Evolutionary conservation across 2,888 invertebrate species (phyloP).

Genomic region (Hemithea aestivaria): DNA sequence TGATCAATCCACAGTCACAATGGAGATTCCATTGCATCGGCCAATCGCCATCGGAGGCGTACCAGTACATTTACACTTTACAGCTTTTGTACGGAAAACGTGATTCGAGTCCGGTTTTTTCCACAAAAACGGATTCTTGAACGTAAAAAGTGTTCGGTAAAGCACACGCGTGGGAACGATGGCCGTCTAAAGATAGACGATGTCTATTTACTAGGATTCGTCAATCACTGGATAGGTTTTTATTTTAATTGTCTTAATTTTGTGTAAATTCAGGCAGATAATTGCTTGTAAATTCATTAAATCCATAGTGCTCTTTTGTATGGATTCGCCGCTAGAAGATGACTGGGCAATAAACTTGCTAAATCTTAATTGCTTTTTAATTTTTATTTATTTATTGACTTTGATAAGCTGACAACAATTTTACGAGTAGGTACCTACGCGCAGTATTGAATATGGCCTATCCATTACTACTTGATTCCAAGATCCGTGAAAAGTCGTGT

Average conservation of each 20-base stretch:
- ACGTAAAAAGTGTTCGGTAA: slow-evolving; percentile 70
- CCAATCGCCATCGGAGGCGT: slow-evolving; percentile 38
- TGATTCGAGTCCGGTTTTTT: slow-evolving; percentile 68
- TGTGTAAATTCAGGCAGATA: background rate
- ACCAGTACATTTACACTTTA: slow-evolving; percentile 46
- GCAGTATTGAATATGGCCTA: background rate
- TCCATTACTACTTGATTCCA: slow-evolving; percentile 13
- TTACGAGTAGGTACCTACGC: no score
- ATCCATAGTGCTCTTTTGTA: no score
- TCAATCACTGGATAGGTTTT: slow-evolving; percentile 27
- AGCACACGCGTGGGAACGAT: slow-evolving; percentile 74
- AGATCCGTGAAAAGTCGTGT: slow-evolving; percentile 54
- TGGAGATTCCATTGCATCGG: slow-evolving; percentile 27
- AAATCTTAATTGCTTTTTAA: background rate
- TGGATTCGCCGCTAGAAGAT: no score
- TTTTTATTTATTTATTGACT: background rate
- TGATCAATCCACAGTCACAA: no score
- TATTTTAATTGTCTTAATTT: background rate
- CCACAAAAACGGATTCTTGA: slow-evolving; percentile 55
- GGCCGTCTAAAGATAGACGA: slow-evolving; percentile 26
- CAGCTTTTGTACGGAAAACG: slow-evolving; percentile 48
- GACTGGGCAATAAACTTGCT: no score
- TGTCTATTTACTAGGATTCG: slow-evolving; percentile 29
- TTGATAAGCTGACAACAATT: background rate
- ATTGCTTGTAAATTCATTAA: background rate